Conservation (phyloP, 2,888 invertebrate genomes). For the Gastracanthus pulcherrimus region DNA sequence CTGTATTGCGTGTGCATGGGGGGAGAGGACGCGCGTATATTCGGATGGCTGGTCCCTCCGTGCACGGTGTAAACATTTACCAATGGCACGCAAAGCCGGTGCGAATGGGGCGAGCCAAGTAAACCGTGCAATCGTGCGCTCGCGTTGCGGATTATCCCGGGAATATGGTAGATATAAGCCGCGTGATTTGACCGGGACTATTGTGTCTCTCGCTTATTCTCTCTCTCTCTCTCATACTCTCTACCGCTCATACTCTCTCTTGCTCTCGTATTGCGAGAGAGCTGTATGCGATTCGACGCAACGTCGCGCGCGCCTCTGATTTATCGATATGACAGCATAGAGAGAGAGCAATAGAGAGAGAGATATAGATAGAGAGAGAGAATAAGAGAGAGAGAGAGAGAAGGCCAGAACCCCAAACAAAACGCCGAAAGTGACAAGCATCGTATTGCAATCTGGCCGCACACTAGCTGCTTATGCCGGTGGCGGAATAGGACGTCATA, state of each 20-base stretch:
- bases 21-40: not conserved
- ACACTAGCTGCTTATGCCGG: not conserved
- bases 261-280: conserved; percentile 1
- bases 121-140: conserved; percentile 60
- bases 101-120: conserved; percentile 62
- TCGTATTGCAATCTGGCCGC: conserved; percentile 26
- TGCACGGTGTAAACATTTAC: conserved; percentile 62
- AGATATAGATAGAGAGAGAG: too few species aligned
- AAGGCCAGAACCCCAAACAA: conserved; percentile 26
- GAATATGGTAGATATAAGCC: conserved; percentile 59
- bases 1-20: not conserved
- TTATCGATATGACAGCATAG: conserved; percentile 56
- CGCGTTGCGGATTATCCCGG: conserved; percentile 59
- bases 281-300: too few species aligned
- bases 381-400: too few species aligned
- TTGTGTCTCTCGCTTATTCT: conserved; percentile 21
- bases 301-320: conserved; percentile 22
- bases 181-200: conserved; percentile 50
- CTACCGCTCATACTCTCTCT: not conserved
- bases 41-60: not conserved
- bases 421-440: conserved; percentile 49
- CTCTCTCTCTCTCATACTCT: not conserved
- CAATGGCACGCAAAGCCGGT: conserved; percentile 63
- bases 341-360: too few species aligned
- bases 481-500: not conserved